phyloP scores from a whole-genome alignment of 1,140 invertebrate species.

The Piezodorus guildinii region DNA sequence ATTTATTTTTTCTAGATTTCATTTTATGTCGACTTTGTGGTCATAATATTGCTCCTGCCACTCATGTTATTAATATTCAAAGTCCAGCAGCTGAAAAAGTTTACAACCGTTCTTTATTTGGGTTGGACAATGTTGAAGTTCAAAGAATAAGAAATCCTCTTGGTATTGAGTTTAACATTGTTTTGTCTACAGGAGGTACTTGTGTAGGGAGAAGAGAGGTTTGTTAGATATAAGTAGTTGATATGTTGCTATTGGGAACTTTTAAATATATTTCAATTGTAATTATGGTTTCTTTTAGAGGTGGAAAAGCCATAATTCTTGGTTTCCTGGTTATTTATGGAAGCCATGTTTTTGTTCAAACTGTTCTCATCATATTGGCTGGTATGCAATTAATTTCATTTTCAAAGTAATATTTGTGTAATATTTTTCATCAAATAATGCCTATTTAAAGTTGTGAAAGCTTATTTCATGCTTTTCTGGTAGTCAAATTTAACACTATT shows the following conservation, averaged over 20 bases:
- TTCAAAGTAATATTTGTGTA: background rate
- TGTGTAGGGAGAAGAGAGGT: constrained; percentile 25
- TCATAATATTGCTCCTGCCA: constrained; percentile 24
- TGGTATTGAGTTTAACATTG: constrained; percentile 26
- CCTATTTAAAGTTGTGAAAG: too few species aligned
- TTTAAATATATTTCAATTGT: too few species aligned
- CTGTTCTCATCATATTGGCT: constrained; percentile 37
- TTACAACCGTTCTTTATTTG: constrained; percentile 24
- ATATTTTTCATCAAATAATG: too few species aligned
- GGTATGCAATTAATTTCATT: constrained; percentile 31
- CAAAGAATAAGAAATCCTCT: constrained; percentile 26
- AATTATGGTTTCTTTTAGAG: constrained; percentile 19
- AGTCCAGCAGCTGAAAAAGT: constrained; percentile 23
- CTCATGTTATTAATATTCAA: constrained; percentile 21
- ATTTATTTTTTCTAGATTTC: constrained; percentile 23
- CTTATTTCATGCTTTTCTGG: too few species aligned
- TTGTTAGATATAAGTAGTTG: background rate
- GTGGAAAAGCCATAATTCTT: constrained; percentile 32
- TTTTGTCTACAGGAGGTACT: constrained; percentile 22
- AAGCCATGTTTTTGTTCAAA: constrained; percentile 35
- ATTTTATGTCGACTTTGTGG: constrained; percentile 27
- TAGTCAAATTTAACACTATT: background rate
- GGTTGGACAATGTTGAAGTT: constrained; percentile 25
- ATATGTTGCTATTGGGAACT: too few species aligned
- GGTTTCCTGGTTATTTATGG: constrained; percentile 40